Conservation (phyloP, 23 tunicate species). For the Botrylloides violaceus region DNA sequence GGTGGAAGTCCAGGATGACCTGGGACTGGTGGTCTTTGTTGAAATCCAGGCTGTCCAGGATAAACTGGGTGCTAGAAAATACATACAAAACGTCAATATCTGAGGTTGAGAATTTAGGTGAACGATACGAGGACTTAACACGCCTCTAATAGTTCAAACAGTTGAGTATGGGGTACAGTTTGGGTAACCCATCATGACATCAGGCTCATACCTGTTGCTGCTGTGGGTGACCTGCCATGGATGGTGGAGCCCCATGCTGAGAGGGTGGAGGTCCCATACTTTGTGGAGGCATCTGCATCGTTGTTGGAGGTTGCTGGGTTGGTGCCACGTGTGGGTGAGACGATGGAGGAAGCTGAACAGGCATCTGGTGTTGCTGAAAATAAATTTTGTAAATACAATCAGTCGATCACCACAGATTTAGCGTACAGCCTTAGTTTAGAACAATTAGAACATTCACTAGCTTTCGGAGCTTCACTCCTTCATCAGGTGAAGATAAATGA, state of each 20-base stretch:
- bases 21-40: neutral
- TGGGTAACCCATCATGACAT: too few relatives aligned
- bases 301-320: neutral
- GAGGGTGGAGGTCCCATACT: conserved; percentile 9
- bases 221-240: conserved; percentile 7
- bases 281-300: conserved; percentile 5
- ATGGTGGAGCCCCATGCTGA: conserved; percentile 4
- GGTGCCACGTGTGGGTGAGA: too few relatives aligned
- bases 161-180: too few relatives aligned
- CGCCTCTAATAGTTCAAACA: too few relatives aligned
- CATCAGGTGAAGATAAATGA: too few relatives aligned
- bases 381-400: too few relatives aligned
- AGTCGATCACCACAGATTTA: too few relatives aligned
- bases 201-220: conserved; percentile 13
- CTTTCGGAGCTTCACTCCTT: too few relatives aligned
- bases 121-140: too few relatives aligned
- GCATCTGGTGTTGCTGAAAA: conserved; percentile 7
- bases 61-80: conserved; percentile 15
- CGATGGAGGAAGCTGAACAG: neutral
- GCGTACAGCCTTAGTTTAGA: too few relatives aligned
- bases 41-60: neutral
- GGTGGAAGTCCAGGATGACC: conserved; percentile 22
- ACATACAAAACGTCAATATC: neutral
- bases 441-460: too few relatives aligned
- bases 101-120: neutral